Evolutionary conservation across 2,888 invertebrate genomes (phyloP).

Genomic region (Agrochola lychnidis): DNA sequence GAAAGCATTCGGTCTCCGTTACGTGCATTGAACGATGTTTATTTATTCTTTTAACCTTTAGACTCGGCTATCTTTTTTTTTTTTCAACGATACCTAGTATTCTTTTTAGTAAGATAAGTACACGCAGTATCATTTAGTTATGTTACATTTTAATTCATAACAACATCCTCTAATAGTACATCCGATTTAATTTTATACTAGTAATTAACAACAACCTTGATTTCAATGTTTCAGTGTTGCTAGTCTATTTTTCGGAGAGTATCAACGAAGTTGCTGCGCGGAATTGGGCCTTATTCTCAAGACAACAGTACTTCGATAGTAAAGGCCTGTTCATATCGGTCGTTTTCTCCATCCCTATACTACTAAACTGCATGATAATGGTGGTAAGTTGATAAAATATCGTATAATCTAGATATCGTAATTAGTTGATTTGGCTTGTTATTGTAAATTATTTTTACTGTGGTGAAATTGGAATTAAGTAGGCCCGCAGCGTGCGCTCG

Average conservation of each 20-base stretch:
- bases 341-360: constrained; percentile 97
- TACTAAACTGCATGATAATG: constrained; percentile 97
- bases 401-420: constrained; percentile 33
- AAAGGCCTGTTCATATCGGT: constrained; percentile 98
- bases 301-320: constrained; percentile 98
- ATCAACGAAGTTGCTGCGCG: constrained; percentile 97
- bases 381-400: constrained; percentile 93
- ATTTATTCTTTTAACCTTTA: constrained; percentile 18
- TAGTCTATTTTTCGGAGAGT: constrained; percentile 97
- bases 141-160: constrained; percentile 6
- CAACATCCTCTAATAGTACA: constrained; percentile 2
- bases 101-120: constrained; percentile 34
- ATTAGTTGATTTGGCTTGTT: constrained; percentile 23
- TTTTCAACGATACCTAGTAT: constrained; percentile 1
- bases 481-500: too few species aligned
- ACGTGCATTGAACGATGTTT: constrained; percentile 23
- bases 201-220: constrained; percentile 40
- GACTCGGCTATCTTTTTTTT: constrained; percentile 27
- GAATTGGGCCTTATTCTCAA: constrained; percentile 96
- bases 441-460: constrained; percentile 9
- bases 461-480: not conserved
- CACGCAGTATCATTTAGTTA: constrained; percentile 16
- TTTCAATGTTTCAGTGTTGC: constrained; percentile 92
- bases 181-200: not conserved
- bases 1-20: not conserved